phyloP scores from a whole-genome alignment of 2,113 vertebrate genomes.

The Hydropotes inermis region DNA sequence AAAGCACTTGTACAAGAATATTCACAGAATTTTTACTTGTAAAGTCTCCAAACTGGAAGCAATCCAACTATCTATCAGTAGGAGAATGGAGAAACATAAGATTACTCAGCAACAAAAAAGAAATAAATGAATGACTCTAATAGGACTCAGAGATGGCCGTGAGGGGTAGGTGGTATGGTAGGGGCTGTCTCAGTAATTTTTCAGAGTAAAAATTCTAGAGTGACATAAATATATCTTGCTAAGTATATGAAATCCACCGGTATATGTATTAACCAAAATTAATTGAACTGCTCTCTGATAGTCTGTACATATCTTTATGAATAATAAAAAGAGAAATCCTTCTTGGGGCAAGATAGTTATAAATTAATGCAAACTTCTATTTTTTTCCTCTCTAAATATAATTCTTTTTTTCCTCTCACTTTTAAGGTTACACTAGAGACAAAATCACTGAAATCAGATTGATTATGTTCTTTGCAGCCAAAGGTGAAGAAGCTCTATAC shows the following conservation, averaged over 20 bases:
- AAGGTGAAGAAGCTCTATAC: neutral
- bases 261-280: neutral
- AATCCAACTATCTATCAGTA: neutral
- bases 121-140: neutral
- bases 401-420: neutral
- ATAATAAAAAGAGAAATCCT: conserved; percentile 8
- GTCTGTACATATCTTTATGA: neutral
- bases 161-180: neutral
- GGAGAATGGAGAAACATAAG: neutral
- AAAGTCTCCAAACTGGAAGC: neutral
- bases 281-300: conserved; percentile 21
- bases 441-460: neutral
- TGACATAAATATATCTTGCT: neutral
- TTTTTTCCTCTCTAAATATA: neutral
- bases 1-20: neutral
- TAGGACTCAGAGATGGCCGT: neutral
- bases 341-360: neutral
- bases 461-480: neutral
- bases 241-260: neutral
- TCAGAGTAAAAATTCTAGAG: neutral
- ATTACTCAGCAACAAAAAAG: neutral
- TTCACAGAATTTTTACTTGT: neutral
- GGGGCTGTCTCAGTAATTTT: neutral
- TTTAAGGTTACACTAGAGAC: neutral
- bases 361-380: neutral